Evolutionary conservation across 2,113 vertebrate genomes (phyloP).

Genomic region (Malurus alboscapulatus): DNA sequence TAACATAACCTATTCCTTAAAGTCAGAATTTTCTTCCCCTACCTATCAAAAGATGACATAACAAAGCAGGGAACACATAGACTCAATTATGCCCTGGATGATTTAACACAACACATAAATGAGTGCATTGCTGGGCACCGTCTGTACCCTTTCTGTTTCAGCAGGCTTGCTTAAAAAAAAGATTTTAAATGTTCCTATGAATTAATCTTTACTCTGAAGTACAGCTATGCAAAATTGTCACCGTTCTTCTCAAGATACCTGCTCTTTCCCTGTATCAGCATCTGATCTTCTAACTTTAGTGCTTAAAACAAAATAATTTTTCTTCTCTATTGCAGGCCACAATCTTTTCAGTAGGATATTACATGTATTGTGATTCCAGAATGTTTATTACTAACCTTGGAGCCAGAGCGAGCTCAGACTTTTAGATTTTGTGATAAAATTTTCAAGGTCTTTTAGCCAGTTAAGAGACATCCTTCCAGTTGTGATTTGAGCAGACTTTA

Average conservation of each 20-base stretch:
- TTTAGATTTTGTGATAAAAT: background rate
- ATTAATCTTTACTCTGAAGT: background rate
- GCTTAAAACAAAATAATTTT: background rate
- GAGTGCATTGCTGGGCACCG: background rate
- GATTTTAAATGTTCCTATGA: background rate
- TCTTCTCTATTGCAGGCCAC: background rate
- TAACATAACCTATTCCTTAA: background rate
- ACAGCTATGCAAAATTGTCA: background rate
- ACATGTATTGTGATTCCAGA: background rate
- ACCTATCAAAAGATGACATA: background rate
- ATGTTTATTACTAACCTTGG: background rate
- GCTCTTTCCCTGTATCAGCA: rapidly evolving
- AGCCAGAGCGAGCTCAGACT: background rate
- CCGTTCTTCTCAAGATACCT: background rate
- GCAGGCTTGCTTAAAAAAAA: background rate
- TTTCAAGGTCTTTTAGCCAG: background rate
- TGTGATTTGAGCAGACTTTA: background rate
- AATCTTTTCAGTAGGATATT: background rate
- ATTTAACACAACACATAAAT: background rate
- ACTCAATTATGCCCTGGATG: background rate
- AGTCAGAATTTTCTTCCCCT: background rate
- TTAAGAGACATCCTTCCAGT: background rate
- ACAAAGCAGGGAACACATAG: background rate
- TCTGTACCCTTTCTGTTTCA: background rate
- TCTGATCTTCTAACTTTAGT: background rate